These are phyloP conservation scores for Atrichornis clamosus DNA, from an alignment of 2,113 vertebrate species.

Conservation along the genomic window DNA sequence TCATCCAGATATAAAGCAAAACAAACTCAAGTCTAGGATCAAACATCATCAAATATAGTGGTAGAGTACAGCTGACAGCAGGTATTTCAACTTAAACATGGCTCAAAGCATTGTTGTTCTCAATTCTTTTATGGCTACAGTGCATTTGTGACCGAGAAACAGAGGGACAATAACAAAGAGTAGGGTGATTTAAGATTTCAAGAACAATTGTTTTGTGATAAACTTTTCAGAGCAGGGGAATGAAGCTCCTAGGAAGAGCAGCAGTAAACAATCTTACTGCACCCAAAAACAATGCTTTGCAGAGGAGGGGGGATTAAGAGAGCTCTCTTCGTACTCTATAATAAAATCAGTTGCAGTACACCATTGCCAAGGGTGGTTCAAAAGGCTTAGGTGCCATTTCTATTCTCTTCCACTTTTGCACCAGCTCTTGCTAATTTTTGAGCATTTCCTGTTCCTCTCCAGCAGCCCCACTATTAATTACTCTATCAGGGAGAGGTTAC, in stretches of 20 bases:
- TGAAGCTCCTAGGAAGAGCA: background rate
- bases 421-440: background rate
- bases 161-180: background rate
- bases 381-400: background rate
- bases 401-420: background rate
- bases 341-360: background rate
- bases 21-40: background rate
- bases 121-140: background rate
- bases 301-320: background rate
- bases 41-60: background rate
- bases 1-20: background rate
- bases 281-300: background rate
- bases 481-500: background rate
- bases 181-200: background rate
- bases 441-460: background rate
- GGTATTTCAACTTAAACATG: background rate
- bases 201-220: background rate
- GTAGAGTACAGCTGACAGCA: background rate
- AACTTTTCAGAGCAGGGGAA: background rate
- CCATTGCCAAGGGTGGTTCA: background rate
- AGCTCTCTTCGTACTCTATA: background rate
- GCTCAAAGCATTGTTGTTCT: background rate
- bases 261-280: background rate
- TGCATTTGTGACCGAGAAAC: background rate
- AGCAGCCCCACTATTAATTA: background rate